phyloP scores from a whole-genome alignment of 2,888 invertebrate genomes.

The Mimumesa dahlbomi region DNA sequence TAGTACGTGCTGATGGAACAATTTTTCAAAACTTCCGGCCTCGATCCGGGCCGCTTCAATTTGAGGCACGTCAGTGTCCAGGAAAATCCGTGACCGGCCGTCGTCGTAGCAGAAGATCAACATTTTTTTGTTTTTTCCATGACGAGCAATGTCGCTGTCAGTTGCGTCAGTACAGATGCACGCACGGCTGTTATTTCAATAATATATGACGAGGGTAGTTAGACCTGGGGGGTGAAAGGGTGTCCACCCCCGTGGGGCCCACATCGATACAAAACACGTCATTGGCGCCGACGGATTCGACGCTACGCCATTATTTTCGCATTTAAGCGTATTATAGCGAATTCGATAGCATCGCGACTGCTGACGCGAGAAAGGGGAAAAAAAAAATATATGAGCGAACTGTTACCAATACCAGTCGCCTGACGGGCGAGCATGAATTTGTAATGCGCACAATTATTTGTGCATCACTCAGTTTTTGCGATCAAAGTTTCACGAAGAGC shows the following conservation, averaged over 20 bases:
- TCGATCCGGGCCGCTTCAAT: too few relatives aligned
- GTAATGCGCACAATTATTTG: conserved; percentile 71
- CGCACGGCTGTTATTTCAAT: conserved; percentile 34
- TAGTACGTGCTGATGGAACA: too few relatives aligned
- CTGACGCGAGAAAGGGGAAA: conserved; percentile 29
- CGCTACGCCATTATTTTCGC: conserved; percentile 71
- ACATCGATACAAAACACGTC: conserved; percentile 36
- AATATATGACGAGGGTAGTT: conserved; percentile 28
- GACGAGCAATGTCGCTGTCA: conserved; percentile 2
- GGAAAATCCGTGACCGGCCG: not conserved
- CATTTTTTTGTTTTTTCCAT: not conserved
- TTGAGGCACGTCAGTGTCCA: too few relatives aligned
- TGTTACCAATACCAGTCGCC: not conserved
- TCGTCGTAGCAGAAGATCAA: not conserved
- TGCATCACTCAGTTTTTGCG: conserved; percentile 54
- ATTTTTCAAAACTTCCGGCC: too few relatives aligned
- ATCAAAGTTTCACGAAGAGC: not conserved
- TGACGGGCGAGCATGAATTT: conserved; percentile 56
- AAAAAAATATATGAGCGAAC: not conserved
- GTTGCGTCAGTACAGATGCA: not conserved
- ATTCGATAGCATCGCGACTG: conserved; percentile 67
- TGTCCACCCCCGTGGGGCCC: conserved; percentile 30
- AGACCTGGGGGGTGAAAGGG: conserved; percentile 3
- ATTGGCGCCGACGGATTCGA: conserved; percentile 49
- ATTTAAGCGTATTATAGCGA: conserved; percentile 72